Base-by-base conservation (phyloP, 2,113 vertebrate genomes). In the Triplophysa rosa region DNA sequence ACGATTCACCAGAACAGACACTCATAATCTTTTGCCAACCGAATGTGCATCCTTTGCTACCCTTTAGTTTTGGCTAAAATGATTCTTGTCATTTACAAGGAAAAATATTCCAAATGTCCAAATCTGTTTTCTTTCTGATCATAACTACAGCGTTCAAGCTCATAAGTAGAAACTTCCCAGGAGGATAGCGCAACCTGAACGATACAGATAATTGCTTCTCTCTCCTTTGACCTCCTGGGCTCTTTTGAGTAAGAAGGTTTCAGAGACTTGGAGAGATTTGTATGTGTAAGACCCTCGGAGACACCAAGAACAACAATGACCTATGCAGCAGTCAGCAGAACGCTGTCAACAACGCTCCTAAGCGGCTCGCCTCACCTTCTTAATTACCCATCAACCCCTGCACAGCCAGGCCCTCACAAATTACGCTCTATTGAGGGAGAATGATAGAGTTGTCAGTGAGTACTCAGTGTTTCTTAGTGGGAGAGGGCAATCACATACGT, bases 361-460 rank as follows among this genome's bases (percentile, higher is more conserved):
- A 78, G 78, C 83, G 24, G 70, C 86, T 86, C 87, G 89, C 90
- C 87, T 89, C 87, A 86, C 87, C 89, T 84, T 92, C 91, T 93
- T 93, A 94, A 93, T 94, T 93, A 94, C 93, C 92, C 90, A 89
- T 89, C 89, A 90, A 88, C 87, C 91, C 88, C 88, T 80, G 72
- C 81, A 82, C 76, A 83, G 87, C 86, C 78, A 86, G 91, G 90
- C 87, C 91, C 89, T 90, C 92, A 93, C 93, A 94, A 93, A 94
- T 93, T 94, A 92, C 88, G 86, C 85, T 67, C 82, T 84, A 92
- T 94, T 94, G 92, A 93, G 88, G 88, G 82, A 83, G 29, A 82
- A 87, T 86, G 86, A 93, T 92, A 89, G 90, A 85, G 90, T 93
- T 92, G 93, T 94, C 93, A 94, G 91, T 91, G 74, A 54, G 21